phyloP scores from a whole-genome alignment of 2,113 vertebrate species.

The Peromyscus leucopus region DNA sequence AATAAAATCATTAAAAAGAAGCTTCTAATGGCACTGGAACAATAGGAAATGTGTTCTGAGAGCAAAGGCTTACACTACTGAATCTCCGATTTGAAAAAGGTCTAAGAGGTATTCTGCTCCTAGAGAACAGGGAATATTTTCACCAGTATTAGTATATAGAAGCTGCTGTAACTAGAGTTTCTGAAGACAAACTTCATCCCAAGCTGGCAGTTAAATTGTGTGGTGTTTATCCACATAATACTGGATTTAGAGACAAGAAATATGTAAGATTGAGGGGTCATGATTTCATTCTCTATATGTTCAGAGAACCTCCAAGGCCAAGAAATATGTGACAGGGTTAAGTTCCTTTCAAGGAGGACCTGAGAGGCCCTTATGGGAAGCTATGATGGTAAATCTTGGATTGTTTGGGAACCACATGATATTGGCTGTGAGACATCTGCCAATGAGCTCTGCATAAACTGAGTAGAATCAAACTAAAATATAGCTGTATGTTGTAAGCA shows the following conservation, averaged over 20 bases:
- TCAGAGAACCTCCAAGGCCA: neutral
- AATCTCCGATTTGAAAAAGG: neutral
- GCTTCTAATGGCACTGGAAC: neutral
- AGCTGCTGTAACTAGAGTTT: neutral
- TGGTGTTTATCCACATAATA: neutral
- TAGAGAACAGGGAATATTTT: neutral
- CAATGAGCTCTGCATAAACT: neutral
- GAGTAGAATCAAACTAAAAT: neutral
- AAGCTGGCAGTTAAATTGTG: neutral
- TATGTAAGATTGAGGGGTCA: neutral
- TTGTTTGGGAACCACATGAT: neutral
- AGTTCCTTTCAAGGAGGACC: neutral
- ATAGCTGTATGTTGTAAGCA: neutral
- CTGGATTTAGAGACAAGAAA: neutral
- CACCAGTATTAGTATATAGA: neutral
- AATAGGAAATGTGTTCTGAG: neutral
- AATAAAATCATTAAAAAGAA: neutral
- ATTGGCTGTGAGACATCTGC: neutral
- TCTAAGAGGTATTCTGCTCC: neutral
- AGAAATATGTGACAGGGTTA: neutral
- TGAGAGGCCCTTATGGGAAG: neutral
- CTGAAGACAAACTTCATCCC: neutral
- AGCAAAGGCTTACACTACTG: neutral
- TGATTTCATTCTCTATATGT: neutral
- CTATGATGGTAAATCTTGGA: neutral